These are phyloP conservation scores for Cerceris rybyensis DNA, from an alignment of 2,888 invertebrate genomes.

Conservation along the genomic window DNA sequence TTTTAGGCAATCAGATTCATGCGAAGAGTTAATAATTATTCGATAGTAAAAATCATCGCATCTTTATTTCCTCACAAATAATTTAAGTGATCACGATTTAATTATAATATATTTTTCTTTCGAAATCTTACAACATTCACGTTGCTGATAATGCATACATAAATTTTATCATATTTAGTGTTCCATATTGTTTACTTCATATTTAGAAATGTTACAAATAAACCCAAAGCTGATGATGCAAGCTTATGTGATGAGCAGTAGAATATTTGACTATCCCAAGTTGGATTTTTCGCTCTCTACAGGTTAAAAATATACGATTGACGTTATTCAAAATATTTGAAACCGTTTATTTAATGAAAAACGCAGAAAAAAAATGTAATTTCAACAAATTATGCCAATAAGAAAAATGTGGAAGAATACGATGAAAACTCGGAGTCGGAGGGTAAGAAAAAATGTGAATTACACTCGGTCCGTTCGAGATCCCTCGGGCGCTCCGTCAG, in stretches of 20 bases:
- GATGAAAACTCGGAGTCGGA: conserved; percentile 26
- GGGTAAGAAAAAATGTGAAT: conserved; percentile 68
- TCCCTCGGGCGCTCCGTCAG: conserved; percentile 79
- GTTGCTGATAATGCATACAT: background rate
- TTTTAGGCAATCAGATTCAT: no score
- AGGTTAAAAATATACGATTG: background rate
- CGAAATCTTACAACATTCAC: background rate
- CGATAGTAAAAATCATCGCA: no score
- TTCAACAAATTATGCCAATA: background rate
- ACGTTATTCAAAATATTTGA: background rate
- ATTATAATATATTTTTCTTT: no score
- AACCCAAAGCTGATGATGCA: no score
- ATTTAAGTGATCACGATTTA: no score
- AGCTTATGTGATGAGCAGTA: no score
- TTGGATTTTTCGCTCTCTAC: background rate
- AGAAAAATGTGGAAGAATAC: conserved; percentile 12
- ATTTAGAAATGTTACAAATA: no score
- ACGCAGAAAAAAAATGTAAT: background rate
- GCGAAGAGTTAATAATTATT: no score
- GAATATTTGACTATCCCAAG: no score
- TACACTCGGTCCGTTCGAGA: conserved; percentile 68
- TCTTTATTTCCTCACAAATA: no score
- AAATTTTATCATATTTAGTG: background rate
- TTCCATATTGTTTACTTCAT: background rate
- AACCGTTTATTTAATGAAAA: background rate